Evolutionary conservation across 2,797 vertebrate genomes (phyloP), one percentile per base, ranked within the genome.

Genomic region (Orientallactaga sibirica): DNA sequence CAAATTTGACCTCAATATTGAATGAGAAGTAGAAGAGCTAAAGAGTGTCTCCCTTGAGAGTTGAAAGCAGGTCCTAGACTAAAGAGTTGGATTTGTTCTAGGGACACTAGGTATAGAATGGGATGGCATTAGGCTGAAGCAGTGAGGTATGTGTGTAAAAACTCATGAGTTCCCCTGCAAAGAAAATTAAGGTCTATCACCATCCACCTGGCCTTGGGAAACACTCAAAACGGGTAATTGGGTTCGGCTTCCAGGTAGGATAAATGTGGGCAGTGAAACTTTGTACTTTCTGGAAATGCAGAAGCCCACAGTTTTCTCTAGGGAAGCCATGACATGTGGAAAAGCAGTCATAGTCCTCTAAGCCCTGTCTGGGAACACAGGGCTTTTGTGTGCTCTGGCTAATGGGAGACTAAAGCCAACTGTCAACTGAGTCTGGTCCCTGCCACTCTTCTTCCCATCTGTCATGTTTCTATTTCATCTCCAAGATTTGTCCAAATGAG

Each of bases 381-480:
- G 75, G 64, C 37, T 87, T 86, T 43, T 24, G 19, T 76, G 82
- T 24, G 25, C 67, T 92, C 74, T 41, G 89, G 24, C 15, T 27
- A 84, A 68, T 14, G 37, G 71, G 52, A 92, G 94, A 85, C 81
- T 58, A 41, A 37, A 87, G 85, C 33, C 64, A 82, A 64, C 58
- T 90, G 41, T 10, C 37, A 64, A 11, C 55, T 19, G 19, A 43
- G 29, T 3, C 58, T 8, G 2, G 6, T 55, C 84, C 66, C 66
- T 61, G 20, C 18, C 48, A 19, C 33, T 73, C 41, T 52, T 24
- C 29, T 1, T 37, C 22, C 7, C 3, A 18, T 52, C 11, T 19
- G 12, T 1, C 24, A 9, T 1, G 16, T 62, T 94, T 22, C 27
- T 15, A 2, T 33, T 75, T 82, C 20, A 29, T 62, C 33, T 33